These are phyloP conservation scores for Teleogryllus oceanicus DNA, from an alignment of 2,888 invertebrate species.

Conservation along the genomic window DNA sequence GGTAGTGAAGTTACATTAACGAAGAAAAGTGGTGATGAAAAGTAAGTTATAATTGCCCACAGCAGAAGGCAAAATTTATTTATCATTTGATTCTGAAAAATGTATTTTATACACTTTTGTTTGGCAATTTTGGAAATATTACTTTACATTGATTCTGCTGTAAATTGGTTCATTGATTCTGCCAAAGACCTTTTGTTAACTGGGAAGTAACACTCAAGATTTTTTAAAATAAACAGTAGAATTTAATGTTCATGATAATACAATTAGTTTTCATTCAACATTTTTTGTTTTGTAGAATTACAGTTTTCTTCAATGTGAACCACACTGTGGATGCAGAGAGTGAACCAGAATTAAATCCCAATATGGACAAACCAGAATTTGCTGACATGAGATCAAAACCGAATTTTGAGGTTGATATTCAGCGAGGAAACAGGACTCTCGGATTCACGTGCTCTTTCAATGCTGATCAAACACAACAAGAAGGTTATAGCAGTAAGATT, in stretches of 20 bases:
- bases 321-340: conserved; percentile 86
- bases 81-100: no score
- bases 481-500: conserved; percentile 22
- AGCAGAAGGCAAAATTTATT: no score
- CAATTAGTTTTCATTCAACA: background rate
- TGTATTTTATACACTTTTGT: no score
- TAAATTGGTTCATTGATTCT: no score
- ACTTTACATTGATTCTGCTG: no score
- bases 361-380: conserved; percentile 67
- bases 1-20: conserved; percentile 82
- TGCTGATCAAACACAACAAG: conserved; percentile 52
- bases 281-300: conserved; percentile 55
- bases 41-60: conserved; percentile 51
- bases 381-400: conserved; percentile 90
- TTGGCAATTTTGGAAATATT: no score
- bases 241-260: background rate
- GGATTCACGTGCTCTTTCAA: conserved; percentile 81
- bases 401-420: conserved; percentile 83
- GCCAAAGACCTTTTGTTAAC: no score
- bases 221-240: no score
- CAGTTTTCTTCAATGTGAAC: conserved; percentile 86
- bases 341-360: conserved; percentile 61
- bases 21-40: conserved; percentile 68
- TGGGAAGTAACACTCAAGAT: no score
- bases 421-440: conserved; percentile 70